These are phyloP conservation scores for Plebejus argus DNA, from an alignment of 2,888 invertebrate species.

Conservation along the genomic window DNA sequence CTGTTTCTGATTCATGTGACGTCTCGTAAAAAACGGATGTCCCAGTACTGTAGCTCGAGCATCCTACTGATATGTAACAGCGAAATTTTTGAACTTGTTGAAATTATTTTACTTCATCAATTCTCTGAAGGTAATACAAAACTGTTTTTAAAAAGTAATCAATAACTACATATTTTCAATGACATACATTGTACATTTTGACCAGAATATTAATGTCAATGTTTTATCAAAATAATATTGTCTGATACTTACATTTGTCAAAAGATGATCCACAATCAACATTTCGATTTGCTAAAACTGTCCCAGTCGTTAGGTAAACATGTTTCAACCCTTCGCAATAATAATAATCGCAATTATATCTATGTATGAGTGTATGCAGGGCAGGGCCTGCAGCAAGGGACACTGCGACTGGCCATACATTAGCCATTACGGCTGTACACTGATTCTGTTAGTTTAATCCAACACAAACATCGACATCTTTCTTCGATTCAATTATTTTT, in stretches of 20 bases:
- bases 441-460: neutral
- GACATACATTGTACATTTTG: neutral
- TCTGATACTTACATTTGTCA: neutral
- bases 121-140: too few species aligned
- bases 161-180: too few species aligned
- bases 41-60: neutral
- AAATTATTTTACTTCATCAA: too few species aligned
- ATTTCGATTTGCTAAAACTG: neutral
- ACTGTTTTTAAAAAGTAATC: too few species aligned
- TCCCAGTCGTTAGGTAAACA: neutral
- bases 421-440: conserved; percentile 61
- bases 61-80: conserved; percentile 7
- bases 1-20: conserved; percentile 32
- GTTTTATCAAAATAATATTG: neutral
- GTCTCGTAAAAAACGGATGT: conserved; percentile 7
- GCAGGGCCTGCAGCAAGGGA: conserved; percentile 60
- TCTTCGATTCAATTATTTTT: too few species aligned
- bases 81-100: neutral
- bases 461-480: too few species aligned
- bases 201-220: neutral
- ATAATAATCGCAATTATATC: conserved; percentile 30
- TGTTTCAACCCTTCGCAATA: conserved; percentile 28
- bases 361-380: conserved; percentile 42
- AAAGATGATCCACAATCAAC: neutral
- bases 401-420: conserved; percentile 56